Evolutionary conservation across 1,140 invertebrate genomes (phyloP).

Genomic region (Scaptomyza hsui): DNA sequence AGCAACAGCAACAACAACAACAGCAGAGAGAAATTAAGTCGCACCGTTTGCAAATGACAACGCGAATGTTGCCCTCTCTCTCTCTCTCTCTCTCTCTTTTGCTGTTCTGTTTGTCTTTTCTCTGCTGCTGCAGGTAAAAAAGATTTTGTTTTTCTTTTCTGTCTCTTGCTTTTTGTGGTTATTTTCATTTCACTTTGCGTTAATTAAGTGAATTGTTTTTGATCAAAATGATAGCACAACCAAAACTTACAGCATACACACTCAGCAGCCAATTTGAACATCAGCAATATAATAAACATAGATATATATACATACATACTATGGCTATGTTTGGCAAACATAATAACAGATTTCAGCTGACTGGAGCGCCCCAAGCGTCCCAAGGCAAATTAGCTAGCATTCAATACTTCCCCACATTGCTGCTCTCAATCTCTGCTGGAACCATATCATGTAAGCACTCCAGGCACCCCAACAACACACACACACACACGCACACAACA

Average conservation of each 20-base stretch:
- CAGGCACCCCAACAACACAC: constrained; percentile 5
- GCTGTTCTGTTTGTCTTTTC: constrained; percentile 13
- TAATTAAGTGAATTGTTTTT: constrained; percentile 50
- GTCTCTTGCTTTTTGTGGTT: constrained; percentile 22
- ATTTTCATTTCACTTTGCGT: constrained; percentile 29
- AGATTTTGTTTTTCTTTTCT: constrained; percentile 3
- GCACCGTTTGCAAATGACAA: constrained; percentile 68
- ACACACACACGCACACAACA: neutral
- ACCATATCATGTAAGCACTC: constrained; percentile 26
- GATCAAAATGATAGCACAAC: constrained; percentile 25
- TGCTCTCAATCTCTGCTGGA: constrained; percentile 8
- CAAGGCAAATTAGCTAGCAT: constrained; percentile 48
- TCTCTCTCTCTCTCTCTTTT: constrained; percentile 2
- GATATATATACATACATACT: neutral
- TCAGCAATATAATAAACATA: constrained; percentile 3
- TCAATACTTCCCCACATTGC: constrained; percentile 31
- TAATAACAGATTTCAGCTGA: constrained; percentile 16
- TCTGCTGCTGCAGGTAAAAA: constrained; percentile 34
- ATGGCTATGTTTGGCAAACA: constrained; percentile 8
- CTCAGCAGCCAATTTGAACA: neutral
- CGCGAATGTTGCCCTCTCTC: constrained; percentile 7
- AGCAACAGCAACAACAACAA: no score
- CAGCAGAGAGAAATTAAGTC: constrained; percentile 61
- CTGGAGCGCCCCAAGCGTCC: constrained; percentile 14
- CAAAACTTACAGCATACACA: no score